phyloP scores from a whole-genome alignment of 2,888 invertebrate genomes.

The Chorisops tibialis region DNA sequence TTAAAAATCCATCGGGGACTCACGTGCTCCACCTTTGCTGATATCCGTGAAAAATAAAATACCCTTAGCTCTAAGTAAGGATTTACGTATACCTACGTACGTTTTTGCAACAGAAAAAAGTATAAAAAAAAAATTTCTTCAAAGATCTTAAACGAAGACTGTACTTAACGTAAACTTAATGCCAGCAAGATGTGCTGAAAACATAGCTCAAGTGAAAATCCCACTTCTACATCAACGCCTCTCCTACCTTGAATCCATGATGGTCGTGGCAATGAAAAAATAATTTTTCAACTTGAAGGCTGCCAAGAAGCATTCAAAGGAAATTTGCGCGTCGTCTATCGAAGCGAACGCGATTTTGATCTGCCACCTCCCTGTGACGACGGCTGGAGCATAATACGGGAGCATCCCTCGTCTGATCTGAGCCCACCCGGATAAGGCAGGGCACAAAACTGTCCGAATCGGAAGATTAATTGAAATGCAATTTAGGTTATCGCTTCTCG shows the following conservation, averaged over 20 bases:
- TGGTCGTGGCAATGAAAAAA: conserved; percentile 1
- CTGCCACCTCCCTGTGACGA: background rate
- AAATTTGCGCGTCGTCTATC: background rate
- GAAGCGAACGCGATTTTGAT: conserved; percentile 5
- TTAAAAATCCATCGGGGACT: conserved; percentile 1
- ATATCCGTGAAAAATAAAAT: no score
- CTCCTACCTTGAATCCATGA: background rate
- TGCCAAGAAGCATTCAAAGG: background rate
- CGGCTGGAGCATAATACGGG: conserved; percentile 2
- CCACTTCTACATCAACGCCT: no score
- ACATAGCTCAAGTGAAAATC: no score
- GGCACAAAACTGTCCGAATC: conserved; percentile 3
- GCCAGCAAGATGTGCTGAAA: no score
- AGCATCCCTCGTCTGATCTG: background rate
- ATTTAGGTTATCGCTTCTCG: conserved; percentile 7
- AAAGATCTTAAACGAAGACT: no score
- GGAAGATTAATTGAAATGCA: conserved; percentile 21
- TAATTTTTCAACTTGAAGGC: conserved; percentile 2
- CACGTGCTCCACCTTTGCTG: no score
- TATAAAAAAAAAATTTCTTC: background rate
- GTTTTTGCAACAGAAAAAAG: background rate
- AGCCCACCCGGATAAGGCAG: background rate
- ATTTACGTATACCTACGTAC: background rate
- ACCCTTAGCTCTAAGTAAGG: background rate
- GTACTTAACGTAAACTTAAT: no score